Conservation (phyloP, 2,113 vertebrate genomes). For the Anarrhichthys ocellatus region DNA sequence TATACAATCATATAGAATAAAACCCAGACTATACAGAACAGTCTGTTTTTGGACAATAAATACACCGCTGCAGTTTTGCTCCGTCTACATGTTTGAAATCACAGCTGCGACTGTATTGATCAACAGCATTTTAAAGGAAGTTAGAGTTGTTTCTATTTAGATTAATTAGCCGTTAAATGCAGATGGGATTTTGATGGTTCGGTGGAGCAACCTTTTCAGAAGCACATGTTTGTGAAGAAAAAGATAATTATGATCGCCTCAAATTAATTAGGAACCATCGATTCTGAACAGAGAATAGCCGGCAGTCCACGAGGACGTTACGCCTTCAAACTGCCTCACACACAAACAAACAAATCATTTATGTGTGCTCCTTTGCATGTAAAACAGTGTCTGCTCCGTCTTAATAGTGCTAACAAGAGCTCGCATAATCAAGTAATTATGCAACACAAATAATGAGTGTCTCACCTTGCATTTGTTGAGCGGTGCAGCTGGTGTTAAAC, state of each 20-base stretch:
- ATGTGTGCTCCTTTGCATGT: constrained; percentile 21
- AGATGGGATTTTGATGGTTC: constrained; percentile 24
- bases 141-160: constrained; percentile 12
- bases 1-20: not conserved
- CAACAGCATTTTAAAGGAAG: constrained; percentile 19
- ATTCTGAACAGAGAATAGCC: constrained; percentile 23
- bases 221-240: constrained; percentile 28
- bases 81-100: not conserved
- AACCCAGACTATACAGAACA: constrained; percentile 4
- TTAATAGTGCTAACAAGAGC: constrained; percentile 53
- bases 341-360: constrained; percentile 5
- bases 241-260: constrained; percentile 15
- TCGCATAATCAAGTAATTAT: constrained; percentile 70
- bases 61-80: not conserved
- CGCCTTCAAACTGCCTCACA: constrained; percentile 6
- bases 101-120: constrained; percentile 11
- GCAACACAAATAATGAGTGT: constrained; percentile 57
- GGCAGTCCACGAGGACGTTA: not conserved
- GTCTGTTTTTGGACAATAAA: constrained; percentile 15
- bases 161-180: constrained; percentile 48
- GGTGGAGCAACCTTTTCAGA: not conserved
- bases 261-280: constrained; percentile 13
- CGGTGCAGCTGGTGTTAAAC: constrained; percentile 63
- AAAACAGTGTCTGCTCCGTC: constrained; percentile 29
- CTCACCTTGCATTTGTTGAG: constrained; percentile 63